Percentiles rank a stretch among this genome's conserved stretches.
phyloP scores from a whole-genome alignment of 2,113 vertebrate genomes.

The Chamaetylas fuelleborni region DNA sequence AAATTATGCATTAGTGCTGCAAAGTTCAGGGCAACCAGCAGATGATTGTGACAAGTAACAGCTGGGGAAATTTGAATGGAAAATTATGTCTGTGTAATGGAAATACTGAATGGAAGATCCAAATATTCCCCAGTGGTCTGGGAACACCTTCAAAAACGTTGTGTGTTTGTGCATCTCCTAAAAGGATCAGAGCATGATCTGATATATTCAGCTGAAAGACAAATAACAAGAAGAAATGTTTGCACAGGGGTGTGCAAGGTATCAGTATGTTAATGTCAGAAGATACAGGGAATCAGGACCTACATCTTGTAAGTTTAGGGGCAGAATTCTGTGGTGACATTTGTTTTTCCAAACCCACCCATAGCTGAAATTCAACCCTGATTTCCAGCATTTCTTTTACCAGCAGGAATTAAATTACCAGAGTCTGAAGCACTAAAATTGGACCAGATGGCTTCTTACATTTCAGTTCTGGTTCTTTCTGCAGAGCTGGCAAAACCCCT shows the following conservation, averaged over 20 bases:
- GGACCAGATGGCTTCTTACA: neutral
- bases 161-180: neutral
- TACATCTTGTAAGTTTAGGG: neutral
- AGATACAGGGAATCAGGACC: neutral
- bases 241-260: neutral
- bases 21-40: neutral
- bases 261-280: neutral
- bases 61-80: neutral
- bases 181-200: neutral
- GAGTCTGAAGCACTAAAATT: neutral
- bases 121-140: neutral
- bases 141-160: neutral
- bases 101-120: neutral
- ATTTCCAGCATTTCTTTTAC: neutral
- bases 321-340: neutral
- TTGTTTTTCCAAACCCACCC: neutral
- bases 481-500: neutral
- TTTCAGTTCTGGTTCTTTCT: neutral
- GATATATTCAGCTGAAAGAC: neutral
- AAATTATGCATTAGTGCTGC: neutral
- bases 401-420: neutral
- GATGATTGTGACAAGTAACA: neutral
- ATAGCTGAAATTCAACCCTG: neutral
- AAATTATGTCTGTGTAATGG: neutral
- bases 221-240: neutral